phyloP scores from a whole-genome alignment of 2,797 vertebrate genomes.

The Arrhamphus sclerolepis region DNA sequence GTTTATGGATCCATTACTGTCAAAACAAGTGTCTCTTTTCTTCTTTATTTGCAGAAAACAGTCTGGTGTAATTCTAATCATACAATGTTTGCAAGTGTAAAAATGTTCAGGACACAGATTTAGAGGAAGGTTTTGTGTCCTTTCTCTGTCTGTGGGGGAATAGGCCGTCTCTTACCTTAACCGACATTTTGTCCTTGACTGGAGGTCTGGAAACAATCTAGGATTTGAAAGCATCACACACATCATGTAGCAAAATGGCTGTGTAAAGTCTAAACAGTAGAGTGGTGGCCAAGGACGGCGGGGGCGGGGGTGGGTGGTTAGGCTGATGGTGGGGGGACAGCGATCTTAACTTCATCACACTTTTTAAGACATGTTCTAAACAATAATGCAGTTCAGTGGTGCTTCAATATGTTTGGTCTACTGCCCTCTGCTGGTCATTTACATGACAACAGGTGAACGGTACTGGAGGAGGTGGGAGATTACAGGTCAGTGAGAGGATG shows the following conservation, averaged over 20 bases:
- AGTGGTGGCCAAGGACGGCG: not conserved
- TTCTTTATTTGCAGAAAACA: too few species aligned
- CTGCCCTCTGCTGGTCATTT: slow-evolving; percentile 51
- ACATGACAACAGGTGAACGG: not conserved
- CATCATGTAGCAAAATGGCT: slow-evolving; percentile 72
- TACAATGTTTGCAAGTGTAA: not conserved
- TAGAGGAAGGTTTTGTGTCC: not conserved
- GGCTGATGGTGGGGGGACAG: not conserved
- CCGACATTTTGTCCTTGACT: slow-evolving; percentile 81
- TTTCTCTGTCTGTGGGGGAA: not conserved
- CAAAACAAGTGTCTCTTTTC: too few species aligned
- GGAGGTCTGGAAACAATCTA: slow-evolving; percentile 81
- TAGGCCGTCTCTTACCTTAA: slow-evolving; percentile 76
- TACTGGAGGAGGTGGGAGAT: not conserved
- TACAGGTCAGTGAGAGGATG: not conserved
- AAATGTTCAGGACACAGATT: not conserved
- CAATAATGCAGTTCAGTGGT: not conserved
- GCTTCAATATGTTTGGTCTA: slow-evolving; percentile 7
- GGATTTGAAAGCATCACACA: slow-evolving; percentile 81
- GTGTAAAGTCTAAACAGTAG: slow-evolving; percentile 45
- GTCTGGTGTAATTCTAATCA: not conserved
- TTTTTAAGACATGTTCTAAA: slow-evolving; percentile 4
- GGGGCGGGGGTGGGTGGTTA: not conserved
- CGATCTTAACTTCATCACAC: not conserved
- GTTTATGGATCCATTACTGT: slow-evolving; percentile 22